Conservation (phyloP, 2,888 invertebrate genomes). For the Agonopterix alstromeriana region DNA sequence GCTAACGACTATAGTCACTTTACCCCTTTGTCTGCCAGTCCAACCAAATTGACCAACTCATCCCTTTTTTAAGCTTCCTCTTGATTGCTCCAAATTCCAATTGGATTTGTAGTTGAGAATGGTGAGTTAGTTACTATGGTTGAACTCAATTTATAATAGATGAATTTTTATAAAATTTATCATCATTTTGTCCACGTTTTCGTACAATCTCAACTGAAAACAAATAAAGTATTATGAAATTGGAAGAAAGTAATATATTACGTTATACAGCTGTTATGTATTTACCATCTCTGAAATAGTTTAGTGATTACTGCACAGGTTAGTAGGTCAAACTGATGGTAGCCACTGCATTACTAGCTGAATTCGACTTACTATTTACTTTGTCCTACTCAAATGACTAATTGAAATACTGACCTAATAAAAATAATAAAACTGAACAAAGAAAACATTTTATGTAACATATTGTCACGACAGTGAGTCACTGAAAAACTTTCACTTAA, state of each 20-base stretch:
- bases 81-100: no score
- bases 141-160: no score
- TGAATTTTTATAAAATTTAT: no score
- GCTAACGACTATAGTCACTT: no score
- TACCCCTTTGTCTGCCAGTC: no score
- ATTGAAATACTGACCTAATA: conserved; percentile 36
- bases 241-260: conserved; percentile 2
- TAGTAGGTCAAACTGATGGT: conserved; percentile 14
- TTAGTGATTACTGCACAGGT: conserved; percentile 16
- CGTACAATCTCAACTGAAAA: no score
- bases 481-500: conserved; percentile 45
- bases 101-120: no score
- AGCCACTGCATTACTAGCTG: conserved; percentile 7
- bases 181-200: no score
- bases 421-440: conserved; percentile 23
- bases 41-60: no score
- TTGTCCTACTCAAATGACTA: conserved; percentile 26
- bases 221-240: not conserved
- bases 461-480: conserved; percentile 34
- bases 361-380: not conserved
- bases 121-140: no score
- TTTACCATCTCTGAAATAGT: conserved; percentile 1
- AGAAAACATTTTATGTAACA: conserved; percentile 24
- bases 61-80: no score
- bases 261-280: conserved; percentile 5